These are phyloP conservation scores for Esox niger DNA, from an alignment of 2,113 vertebrate genomes.

Conservation along the genomic window DNA sequence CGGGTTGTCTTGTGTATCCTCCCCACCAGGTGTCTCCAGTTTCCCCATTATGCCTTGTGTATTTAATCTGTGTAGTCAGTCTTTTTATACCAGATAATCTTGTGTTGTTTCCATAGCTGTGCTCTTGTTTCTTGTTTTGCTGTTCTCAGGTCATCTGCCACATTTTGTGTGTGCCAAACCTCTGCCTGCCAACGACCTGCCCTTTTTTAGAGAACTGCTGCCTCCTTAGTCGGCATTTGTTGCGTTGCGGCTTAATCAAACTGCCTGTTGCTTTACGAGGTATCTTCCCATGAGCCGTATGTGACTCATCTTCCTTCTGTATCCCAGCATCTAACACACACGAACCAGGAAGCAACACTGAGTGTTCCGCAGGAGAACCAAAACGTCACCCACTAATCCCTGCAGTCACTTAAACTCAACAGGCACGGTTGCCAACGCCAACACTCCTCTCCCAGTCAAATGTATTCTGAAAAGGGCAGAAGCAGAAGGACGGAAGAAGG, in stretches of 20 bases:
- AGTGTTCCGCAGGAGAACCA: background rate
- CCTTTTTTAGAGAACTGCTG: no score
- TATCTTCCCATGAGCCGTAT: conserved; percentile 5
- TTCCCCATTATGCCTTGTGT: no score
- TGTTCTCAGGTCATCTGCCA: no score
- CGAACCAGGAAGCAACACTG: background rate
- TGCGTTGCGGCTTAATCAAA: background rate
- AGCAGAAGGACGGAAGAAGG: background rate
- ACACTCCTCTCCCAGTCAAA: background rate
- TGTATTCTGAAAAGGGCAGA: background rate
- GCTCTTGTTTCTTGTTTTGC: no score
- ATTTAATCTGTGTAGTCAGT: no score
- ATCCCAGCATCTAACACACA: background rate
- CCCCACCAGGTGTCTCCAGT: no score
- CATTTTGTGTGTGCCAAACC: no score
- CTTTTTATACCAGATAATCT: no score
- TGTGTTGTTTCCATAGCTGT: no score
- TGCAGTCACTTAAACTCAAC: background rate
- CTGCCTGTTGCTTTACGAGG: background rate
- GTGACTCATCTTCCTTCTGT: conserved; percentile 13
- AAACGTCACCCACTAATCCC: conserved; percentile 3
- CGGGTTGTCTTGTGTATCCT: no score
- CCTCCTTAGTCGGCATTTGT: no score
- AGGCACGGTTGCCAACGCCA: background rate
- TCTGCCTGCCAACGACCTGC: no score